phyloP scores from a whole-genome alignment of 2,797 vertebrate species.

The Crenichthys baileyi region DNA sequence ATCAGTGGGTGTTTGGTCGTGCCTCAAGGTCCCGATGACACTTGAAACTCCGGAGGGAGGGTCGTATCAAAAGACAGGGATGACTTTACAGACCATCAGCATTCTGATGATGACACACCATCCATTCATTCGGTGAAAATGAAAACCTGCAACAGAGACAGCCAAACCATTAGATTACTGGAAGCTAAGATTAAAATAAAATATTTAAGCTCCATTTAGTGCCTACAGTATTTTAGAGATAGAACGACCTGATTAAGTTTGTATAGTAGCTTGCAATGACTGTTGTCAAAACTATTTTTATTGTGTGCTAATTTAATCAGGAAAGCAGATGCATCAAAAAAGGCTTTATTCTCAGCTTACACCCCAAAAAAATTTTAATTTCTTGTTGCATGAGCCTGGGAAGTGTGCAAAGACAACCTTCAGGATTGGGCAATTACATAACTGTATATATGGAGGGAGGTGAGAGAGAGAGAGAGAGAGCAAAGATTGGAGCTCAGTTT shows the following conservation, averaged over 20 bases:
- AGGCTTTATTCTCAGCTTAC: not conserved
- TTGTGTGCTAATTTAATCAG: too few relatives aligned
- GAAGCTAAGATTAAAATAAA: not conserved
- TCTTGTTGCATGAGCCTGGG: not conserved
- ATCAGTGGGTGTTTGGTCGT: conserved; percentile 30
- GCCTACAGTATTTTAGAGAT: too few relatives aligned
- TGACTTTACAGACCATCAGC: conserved; percentile 36
- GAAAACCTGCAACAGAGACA: conserved; percentile 44
- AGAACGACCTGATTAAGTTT: too few relatives aligned
- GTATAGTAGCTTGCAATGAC: too few relatives aligned
- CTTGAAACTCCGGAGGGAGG: conserved; percentile 45
- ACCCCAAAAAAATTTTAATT: not conserved
- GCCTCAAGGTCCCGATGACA: conserved; percentile 54
- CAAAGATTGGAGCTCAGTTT: not conserved
- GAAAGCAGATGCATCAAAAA: not conserved
- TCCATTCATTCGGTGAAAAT: conserved; percentile 1
- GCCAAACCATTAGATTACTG: not conserved
- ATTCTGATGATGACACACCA: conserved; percentile 3
- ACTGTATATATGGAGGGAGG: not conserved
- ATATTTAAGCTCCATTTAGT: too few relatives aligned
- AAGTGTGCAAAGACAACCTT: not conserved
- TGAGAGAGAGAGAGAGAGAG: not conserved
- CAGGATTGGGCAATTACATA: not conserved
- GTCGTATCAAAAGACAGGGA: conserved; percentile 18
- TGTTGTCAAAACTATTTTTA: too few relatives aligned